Percentiles rank a stretch among this genome's conserved stretches.
Evolutionary conservation across 2,113 vertebrate species (phyloP).

Genomic region (Callopanchax toddi): DNA sequence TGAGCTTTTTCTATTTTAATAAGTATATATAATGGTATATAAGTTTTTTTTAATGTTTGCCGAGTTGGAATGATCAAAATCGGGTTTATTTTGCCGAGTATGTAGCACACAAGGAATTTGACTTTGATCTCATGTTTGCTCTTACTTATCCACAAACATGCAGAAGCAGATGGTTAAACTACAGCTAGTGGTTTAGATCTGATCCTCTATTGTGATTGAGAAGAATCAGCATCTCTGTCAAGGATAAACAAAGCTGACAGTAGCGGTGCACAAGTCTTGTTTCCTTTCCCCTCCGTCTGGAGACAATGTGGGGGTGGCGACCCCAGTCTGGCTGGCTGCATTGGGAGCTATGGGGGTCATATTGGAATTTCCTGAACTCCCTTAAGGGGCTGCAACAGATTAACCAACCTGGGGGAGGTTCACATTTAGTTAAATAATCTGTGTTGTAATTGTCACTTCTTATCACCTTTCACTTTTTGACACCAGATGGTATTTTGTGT

Average conservation of each 20-base stretch:
- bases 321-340: constrained; percentile 71
- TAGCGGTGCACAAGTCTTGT: constrained; percentile 9
- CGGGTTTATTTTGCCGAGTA: too few species aligned
- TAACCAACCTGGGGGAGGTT: constrained; percentile 61
- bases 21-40: too few species aligned
- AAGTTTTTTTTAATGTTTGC: constrained; percentile 1
- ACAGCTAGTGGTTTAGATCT: constrained; percentile 13
- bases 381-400: constrained; percentile 68
- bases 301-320: constrained; percentile 29
- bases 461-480: too few species aligned
- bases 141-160: too few species aligned
- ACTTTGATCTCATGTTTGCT: too few species aligned
- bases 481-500: too few species aligned
- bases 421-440: constrained; percentile 33
- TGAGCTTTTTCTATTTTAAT: too few species aligned
- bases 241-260: constrained; percentile 1
- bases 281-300: constrained; percentile 5
- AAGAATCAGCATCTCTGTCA: background rate
- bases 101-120: too few species aligned
- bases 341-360: constrained; percentile 69
- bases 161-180: constrained; percentile 35
- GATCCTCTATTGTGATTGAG: constrained; percentile 8
- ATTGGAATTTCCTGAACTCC: constrained; percentile 73
- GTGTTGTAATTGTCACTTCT: background rate
- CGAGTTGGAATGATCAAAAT: background rate